These are phyloP conservation scores for Hypsopygia costalis DNA, from an alignment of 2,888 invertebrate genomes.

Conservation along the genomic window DNA sequence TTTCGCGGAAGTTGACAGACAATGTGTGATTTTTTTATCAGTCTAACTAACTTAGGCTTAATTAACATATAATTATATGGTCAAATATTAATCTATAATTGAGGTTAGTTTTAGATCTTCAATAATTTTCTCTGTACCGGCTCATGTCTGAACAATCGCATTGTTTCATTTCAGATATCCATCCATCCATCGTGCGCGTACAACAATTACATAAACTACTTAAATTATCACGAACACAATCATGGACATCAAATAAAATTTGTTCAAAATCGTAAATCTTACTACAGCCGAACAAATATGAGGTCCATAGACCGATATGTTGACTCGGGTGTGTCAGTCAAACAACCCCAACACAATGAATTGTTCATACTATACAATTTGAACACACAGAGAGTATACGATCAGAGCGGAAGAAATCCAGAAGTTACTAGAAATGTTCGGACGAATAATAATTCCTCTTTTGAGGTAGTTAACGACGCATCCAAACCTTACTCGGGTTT, in stretches of 20 bases:
- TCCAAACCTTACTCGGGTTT: conserved; percentile 22
- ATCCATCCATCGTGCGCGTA: background rate
- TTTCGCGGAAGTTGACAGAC: too few relatives aligned
- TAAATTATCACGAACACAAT: background rate
- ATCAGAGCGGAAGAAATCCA: background rate
- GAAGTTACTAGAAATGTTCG: background rate
- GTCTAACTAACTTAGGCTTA: too few relatives aligned
- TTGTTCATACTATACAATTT: conserved; percentile 1
- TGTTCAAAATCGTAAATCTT: background rate
- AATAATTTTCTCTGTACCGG: too few relatives aligned
- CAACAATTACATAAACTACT: background rate
- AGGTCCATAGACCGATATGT: background rate
- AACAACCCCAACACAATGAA: background rate
- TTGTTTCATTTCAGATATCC: background rate
- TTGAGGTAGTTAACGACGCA: conserved; percentile 25
- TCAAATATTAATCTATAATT: too few relatives aligned
- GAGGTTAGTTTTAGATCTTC: too few relatives aligned
- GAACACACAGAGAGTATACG: background rate
- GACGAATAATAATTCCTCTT: conserved; percentile 1
- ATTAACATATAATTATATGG: too few relatives aligned
- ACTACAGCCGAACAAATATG: background rate
- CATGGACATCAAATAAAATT: background rate
- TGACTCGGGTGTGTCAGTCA: background rate
- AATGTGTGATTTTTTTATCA: too few relatives aligned
- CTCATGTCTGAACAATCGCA: too few relatives aligned